phyloP scores from a whole-genome alignment of 1,140 invertebrate genomes.

The Lerema accius region DNA sequence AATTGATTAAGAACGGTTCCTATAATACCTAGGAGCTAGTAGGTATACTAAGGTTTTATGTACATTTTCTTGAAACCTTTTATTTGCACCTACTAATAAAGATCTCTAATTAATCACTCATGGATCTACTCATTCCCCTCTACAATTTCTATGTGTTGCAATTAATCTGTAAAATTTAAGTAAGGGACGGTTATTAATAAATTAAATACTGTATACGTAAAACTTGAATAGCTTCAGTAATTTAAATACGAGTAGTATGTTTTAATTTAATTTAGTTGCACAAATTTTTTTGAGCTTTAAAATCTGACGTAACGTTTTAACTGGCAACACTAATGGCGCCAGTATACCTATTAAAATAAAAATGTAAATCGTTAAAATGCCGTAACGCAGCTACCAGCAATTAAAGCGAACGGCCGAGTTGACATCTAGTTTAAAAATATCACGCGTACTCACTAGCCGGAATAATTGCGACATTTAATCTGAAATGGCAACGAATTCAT shows the following conservation, averaged over 20 bases:
- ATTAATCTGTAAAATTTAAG: too few relatives aligned
- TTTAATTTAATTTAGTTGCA: too few relatives aligned
- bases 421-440: background rate
- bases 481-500: background rate
- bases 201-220: too few relatives aligned
- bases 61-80: background rate
- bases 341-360: background rate
- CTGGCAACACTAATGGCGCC: background rate
- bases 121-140: too few relatives aligned
- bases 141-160: too few relatives aligned
- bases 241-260: too few relatives aligned
- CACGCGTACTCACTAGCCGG: background rate
- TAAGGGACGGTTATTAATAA: too few relatives aligned
- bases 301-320: background rate
- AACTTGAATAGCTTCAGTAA: too few relatives aligned
- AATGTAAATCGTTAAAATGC: background rate
- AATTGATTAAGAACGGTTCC: slow-evolving; percentile 12
- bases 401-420: background rate
- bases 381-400: background rate
- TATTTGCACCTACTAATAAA: too few relatives aligned
- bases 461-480: background rate
- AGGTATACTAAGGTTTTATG: background rate
- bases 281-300: too few relatives aligned
- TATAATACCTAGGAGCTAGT: too few relatives aligned
- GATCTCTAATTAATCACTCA: too few relatives aligned